A percentile compares a stretch with the other conserved stretches of the same genome.
These are phyloP conservation scores for Brachionus asplanchnoidis DNA, from an alignment of 1,140 invertebrate genomes.

Conservation along the genomic window DNA sequence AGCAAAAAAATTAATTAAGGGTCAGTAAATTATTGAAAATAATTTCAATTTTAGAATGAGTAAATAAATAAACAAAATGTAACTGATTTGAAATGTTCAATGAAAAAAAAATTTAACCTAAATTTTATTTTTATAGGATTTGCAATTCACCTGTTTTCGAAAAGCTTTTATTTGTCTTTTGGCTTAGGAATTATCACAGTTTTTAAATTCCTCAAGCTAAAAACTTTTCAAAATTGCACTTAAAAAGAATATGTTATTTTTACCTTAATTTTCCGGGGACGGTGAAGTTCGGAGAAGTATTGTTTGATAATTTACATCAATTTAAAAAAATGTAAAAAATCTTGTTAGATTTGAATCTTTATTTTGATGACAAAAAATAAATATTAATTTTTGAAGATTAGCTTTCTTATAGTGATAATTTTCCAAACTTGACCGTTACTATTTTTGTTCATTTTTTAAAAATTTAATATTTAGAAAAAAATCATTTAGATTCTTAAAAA, in stretches of 20 bases:
- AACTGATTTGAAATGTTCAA: slow-evolving; percentile 3
- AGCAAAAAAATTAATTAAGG: slow-evolving; percentile 23
- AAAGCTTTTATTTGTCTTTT: background rate
- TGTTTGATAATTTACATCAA: too few relatives aligned
- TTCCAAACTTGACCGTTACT: too few relatives aligned
- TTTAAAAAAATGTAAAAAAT: too few relatives aligned
- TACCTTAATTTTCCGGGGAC: too few relatives aligned
- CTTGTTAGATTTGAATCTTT: too few relatives aligned
- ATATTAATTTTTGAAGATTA: too few relatives aligned
- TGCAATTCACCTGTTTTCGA: background rate
- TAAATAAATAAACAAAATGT: slow-evolving; percentile 37
- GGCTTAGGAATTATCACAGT: background rate
- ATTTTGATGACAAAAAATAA: too few relatives aligned
- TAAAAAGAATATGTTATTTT: background rate
- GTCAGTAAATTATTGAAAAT: slow-evolving; percentile 17
- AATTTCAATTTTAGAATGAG: background rate
- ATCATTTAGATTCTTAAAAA: background rate
- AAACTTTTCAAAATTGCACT: background rate
- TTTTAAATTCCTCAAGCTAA: background rate
- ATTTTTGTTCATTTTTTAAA: background rate
- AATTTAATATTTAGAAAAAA: background rate
- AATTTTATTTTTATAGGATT: slow-evolving; percentile 10
- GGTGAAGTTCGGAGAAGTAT: too few relatives aligned
- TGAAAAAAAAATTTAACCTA: background rate
- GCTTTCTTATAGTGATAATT: too few relatives aligned